phyloP scores from a whole-genome alignment of 2,113 vertebrate species.

The Nestor notabilis region DNA sequence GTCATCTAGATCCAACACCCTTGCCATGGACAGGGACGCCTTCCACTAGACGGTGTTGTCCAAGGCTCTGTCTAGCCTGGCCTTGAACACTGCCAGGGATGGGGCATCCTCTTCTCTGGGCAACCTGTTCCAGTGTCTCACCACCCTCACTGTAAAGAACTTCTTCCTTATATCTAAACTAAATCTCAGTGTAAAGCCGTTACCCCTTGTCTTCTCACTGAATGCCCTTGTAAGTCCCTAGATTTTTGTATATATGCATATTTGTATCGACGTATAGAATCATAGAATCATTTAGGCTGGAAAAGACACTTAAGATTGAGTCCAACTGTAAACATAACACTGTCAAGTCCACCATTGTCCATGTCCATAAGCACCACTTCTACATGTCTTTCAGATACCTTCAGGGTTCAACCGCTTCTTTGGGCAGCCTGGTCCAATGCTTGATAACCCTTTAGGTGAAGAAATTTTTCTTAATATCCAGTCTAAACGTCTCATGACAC shows the following conservation, averaged over 20 bases:
- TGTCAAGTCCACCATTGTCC: neutral
- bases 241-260: neutral
- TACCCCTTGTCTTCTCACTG: neutral
- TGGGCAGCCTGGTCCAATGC: neutral
- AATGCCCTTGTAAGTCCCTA: neutral
- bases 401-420: neutral
- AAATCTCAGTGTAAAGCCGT: neutral
- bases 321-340: neutral
- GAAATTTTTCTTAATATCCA: neutral
- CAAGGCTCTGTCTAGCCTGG: neutral
- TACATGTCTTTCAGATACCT: neutral
- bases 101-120: neutral
- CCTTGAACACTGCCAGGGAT: neutral
- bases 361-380: rapidly evolving
- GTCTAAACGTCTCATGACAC: rapidly evolving
- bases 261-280: neutral
- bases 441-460: neutral
- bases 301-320: neutral
- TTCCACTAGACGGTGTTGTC: neutral
- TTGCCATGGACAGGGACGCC: neutral
- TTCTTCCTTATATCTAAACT: neutral
- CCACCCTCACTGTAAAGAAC: neutral
- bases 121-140: neutral
- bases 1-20: neutral
- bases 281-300: neutral